Conservation (phyloP, 2,888 invertebrate species). For the Sturmia bella region DNA sequence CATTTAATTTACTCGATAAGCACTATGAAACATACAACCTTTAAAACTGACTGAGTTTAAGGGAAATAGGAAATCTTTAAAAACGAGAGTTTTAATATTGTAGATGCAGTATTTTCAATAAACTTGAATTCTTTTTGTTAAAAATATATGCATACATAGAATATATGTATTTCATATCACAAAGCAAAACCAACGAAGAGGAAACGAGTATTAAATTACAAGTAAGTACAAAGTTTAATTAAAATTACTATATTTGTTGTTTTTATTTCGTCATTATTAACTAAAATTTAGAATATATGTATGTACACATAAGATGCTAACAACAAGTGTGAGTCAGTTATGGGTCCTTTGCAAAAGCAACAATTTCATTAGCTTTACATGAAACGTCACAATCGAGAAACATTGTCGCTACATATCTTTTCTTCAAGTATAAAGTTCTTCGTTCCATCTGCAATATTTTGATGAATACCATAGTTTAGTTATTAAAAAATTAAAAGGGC, state of each 20-base stretch:
- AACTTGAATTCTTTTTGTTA: too few species aligned
- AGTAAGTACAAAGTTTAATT: not conserved
- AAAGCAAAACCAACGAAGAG: not conserved
- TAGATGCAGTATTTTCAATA: too few species aligned
- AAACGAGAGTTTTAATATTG: too few species aligned
- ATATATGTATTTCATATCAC: not conserved
- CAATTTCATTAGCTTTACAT: constrained; percentile 1
- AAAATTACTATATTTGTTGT: not conserved
- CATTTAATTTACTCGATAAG: too few species aligned
- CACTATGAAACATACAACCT: too few species aligned
- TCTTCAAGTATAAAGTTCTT: not conserved
- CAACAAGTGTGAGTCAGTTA: constrained; percentile 14
- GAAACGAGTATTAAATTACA: not conserved
- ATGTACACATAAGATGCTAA: not conserved
- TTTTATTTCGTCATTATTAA: too few species aligned
- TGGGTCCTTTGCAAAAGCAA: not conserved
- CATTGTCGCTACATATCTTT: not conserved
- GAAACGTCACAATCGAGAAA: constrained; percentile 45
- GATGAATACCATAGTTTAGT: not conserved
- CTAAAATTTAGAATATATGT: too few species aligned
- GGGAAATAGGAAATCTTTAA: too few species aligned
- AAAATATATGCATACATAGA: not conserved
- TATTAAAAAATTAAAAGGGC: too few species aligned
- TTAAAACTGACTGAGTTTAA: too few species aligned
- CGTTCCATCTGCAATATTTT: not conserved